phyloP scores from a whole-genome alignment of 2,888 invertebrate genomes.

The Rhodophaea formosa region DNA sequence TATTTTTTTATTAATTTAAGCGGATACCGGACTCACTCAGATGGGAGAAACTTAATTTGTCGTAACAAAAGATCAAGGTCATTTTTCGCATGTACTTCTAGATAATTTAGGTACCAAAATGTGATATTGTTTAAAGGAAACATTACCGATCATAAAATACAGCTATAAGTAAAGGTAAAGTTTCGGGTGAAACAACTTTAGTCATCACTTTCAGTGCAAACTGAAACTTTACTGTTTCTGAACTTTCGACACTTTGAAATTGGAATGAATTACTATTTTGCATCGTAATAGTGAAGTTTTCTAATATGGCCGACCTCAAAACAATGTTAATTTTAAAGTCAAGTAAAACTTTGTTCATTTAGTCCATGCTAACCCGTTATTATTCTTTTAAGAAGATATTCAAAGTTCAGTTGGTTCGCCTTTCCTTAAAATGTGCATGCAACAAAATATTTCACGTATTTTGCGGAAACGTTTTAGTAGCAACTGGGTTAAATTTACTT shows the following conservation, averaged over 20 bases:
- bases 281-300: constrained; percentile 8
- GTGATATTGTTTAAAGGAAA: no score
- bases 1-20: no score
- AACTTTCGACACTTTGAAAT: constrained; percentile 2
- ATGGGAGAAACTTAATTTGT: no score
- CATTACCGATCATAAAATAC: no score
- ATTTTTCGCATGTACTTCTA: no score
- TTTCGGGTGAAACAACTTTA: no score
- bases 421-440: constrained; percentile 1
- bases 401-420: not conserved
- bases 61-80: no score
- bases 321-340: constrained; percentile 9
- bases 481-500: not conserved
- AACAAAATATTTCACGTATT: constrained; percentile 5
- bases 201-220: not conserved
- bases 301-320: constrained; percentile 11
- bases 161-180: no score
- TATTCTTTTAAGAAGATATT: constrained; percentile 7
- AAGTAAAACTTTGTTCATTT: constrained; percentile 10
- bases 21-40: no score
- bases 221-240: not conserved
- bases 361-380: constrained; percentile 6
- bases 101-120: no score
- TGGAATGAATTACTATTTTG: constrained; percentile 3
- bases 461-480: not conserved